phyloP scores from a whole-genome alignment of 2,113 vertebrate genomes.

The Alethe diademata region DNA sequence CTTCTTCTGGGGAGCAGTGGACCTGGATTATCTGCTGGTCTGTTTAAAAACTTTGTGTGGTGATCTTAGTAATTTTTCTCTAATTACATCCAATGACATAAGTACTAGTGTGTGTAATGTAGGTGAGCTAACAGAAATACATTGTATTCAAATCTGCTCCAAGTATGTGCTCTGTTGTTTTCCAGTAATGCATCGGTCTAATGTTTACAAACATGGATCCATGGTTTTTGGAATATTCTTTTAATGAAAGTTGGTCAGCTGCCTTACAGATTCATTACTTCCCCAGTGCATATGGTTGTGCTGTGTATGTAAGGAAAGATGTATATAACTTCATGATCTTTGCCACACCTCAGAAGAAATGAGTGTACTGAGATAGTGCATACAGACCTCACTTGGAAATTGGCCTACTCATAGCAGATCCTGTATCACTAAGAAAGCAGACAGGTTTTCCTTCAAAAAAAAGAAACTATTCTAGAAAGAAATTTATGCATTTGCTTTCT shows the following conservation, averaged over 20 bases:
- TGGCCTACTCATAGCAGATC: not conserved
- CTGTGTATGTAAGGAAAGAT: fast-evolving
- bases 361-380: not conserved
- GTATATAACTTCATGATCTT: not conserved
- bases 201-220: not conserved
- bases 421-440: not conserved
- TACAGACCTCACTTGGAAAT: not conserved
- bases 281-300: not conserved
- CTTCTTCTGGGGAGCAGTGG: not conserved
- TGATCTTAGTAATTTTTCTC: not conserved
- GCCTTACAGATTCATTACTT: not conserved
- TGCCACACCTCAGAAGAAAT: not conserved
- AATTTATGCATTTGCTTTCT: not conserved
- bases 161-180: not conserved
- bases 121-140: not conserved
- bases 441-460: not conserved
- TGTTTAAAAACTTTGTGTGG: not conserved
- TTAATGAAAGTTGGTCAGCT: not conserved
- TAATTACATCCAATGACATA: not conserved
- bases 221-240: not conserved
- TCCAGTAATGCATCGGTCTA: not conserved
- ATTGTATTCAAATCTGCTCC: not conserved
- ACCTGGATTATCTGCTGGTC: not conserved
- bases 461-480: not conserved
- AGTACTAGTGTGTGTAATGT: not conserved